Conservation (phyloP, 1,140 invertebrate genomes). For the Drosophila eugracilis region DNA sequence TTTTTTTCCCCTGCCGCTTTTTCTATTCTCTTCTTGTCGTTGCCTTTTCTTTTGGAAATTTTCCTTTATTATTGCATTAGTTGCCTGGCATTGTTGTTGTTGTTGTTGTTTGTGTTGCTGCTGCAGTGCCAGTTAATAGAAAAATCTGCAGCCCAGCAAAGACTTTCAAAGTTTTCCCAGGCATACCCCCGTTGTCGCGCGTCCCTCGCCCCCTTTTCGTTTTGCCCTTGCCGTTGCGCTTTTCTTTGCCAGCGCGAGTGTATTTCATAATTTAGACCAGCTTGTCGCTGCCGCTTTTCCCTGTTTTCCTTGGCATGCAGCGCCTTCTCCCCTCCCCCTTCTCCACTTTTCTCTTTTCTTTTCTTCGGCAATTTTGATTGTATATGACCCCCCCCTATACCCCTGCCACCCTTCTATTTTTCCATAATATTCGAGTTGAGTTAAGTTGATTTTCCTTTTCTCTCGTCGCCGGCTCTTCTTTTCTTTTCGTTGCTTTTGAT, state of each 20-base stretch:
- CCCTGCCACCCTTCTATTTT: neutral
- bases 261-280: conserved; percentile 72
- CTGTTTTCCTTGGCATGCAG: neutral
- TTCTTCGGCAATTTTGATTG: conserved; percentile 33
- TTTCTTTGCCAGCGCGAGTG: conserved; percentile 45
- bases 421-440: conserved; percentile 55
- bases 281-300: conserved; percentile 44
- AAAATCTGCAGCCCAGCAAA: conserved; percentile 70
- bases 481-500: conserved; percentile 13
- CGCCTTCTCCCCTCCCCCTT: neutral
- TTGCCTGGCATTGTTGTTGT: conserved; percentile 28
- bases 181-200: no score
- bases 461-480: conserved; percentile 49
- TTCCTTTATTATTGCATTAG: conserved; percentile 72
- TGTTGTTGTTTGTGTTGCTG: conserved; percentile 24
- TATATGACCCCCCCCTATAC: conserved; percentile 22
- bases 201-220: conserved; percentile 1
- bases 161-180: conserved; percentile 59
- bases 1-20: no score
- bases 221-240: conserved; percentile 28
- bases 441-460: conserved; percentile 66
- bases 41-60: conserved; percentile 40
- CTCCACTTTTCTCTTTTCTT: neutral
- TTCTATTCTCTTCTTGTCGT: conserved; percentile 15
- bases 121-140: conserved; percentile 69